phyloP scores from a whole-genome alignment of 2,113 vertebrate genomes.

The Tragelaphus strepsiceros region DNA sequence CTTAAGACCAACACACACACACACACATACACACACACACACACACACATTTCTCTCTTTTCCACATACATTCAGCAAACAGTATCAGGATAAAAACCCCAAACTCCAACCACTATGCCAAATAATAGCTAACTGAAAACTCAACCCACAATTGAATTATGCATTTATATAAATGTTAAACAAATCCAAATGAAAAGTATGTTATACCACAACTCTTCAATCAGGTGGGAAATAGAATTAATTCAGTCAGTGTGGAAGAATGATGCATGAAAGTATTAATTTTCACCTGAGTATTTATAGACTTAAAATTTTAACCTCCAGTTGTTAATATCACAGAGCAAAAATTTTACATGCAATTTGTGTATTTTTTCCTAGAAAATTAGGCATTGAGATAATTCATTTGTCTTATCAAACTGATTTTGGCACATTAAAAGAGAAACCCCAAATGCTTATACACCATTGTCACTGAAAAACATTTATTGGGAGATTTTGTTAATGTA shows the following conservation, averaged over 20 bases:
- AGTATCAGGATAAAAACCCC: neutral
- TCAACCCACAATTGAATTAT: neutral
- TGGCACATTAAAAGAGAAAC: neutral
- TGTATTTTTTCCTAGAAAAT: neutral
- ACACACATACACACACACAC: neutral
- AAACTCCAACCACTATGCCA: neutral
- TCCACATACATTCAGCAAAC: neutral
- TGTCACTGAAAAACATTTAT: neutral
- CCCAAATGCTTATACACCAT: neutral
- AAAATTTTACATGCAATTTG: neutral
- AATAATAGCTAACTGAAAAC: neutral
- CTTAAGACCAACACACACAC: neutral
- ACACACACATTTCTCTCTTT: neutral
- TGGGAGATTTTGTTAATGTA: neutral
- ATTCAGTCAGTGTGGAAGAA: neutral
- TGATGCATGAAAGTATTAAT: neutral
- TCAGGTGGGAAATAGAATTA: neutral
- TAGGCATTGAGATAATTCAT: neutral
- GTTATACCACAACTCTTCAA: neutral
- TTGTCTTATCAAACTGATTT: neutral
- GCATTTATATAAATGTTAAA: neutral
- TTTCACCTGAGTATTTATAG: neutral
- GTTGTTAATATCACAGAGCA: neutral
- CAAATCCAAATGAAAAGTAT: neutral
- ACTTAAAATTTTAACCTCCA: neutral